Percentiles rank a stretch among this genome's conserved stretches.
Evolutionary conservation across 2,113 vertebrate genomes (phyloP).

Genomic region (Pachycephala philippinensis): DNA sequence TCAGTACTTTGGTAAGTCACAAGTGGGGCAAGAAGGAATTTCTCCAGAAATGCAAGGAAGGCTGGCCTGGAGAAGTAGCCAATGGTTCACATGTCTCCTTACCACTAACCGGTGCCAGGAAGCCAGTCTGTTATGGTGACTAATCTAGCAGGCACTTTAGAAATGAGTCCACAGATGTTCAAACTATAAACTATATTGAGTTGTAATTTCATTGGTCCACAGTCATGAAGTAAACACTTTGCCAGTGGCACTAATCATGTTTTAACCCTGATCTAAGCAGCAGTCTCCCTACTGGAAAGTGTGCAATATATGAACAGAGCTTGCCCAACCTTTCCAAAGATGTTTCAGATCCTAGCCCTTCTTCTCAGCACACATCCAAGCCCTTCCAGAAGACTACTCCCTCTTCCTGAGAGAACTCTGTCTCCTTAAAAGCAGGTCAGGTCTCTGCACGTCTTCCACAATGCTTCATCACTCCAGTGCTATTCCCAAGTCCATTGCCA

Average conservation of each 20-base stretch:
- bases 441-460: background rate
- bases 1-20: background rate
- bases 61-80: background rate
- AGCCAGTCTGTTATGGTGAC: background rate
- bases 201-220: conserved; percentile 47
- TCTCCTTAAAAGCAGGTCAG: background rate
- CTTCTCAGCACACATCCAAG: background rate
- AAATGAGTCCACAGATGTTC: background rate
- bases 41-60: background rate
- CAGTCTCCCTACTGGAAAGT: background rate
- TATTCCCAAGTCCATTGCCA: background rate
- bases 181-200: conserved; percentile 49
- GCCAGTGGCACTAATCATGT: conserved; percentile 11
- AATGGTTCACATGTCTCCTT: background rate
- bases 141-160: background rate
- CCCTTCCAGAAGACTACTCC: background rate
- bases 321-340: background rate
- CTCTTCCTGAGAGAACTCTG: background rate
- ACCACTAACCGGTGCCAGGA: background rate
- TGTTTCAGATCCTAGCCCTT: background rate
- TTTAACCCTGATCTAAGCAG: conserved; percentile 3
- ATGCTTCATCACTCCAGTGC: background rate
- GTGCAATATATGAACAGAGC: background rate
- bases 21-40: background rate
- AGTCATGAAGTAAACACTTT: conserved; percentile 33